Percentiles rank a stretch among this genome's conserved stretches.
phyloP scores from a whole-genome alignment of 1,140 invertebrate genomes.

The Drosophila lini region DNA sequence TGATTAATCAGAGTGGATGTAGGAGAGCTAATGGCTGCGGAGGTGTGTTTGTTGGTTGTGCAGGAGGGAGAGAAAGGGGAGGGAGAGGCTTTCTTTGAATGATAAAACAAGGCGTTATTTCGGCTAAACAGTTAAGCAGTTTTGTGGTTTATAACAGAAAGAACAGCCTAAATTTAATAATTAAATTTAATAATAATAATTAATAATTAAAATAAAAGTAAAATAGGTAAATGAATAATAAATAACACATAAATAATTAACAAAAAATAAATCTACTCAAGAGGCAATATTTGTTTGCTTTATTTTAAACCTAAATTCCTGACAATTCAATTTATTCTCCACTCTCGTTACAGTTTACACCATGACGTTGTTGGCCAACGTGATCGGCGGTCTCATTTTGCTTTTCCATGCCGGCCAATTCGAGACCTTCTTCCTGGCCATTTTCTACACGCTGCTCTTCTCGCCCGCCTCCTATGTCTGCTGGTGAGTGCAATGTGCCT shows the following conservation, averaged over 20 bases:
- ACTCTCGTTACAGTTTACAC: constrained; percentile 90
- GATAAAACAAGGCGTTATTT: background rate
- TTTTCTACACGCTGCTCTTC: constrained; percentile 96
- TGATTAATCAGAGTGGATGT: constrained; percentile 30
- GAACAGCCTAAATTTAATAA: too few relatives aligned
- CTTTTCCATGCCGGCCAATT: constrained; percentile 88
- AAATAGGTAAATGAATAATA: background rate
- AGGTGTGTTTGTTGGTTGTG: constrained; percentile 1
- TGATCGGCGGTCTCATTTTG: constrained; percentile 92
- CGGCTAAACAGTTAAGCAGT: background rate
- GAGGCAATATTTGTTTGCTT: too few relatives aligned
- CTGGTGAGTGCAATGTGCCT: constrained; percentile 90
- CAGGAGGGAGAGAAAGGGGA: background rate
- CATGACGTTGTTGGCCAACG: constrained; percentile 93
- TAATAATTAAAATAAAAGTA: too few relatives aligned
- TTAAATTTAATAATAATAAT: too few relatives aligned
- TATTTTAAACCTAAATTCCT: background rate
- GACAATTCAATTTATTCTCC: background rate
- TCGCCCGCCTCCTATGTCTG: constrained; percentile 99
- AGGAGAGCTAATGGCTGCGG: constrained; percentile 10
- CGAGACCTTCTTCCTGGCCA: constrained; percentile 93
- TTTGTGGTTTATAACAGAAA: background rate
- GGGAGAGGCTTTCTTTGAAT: background rate
- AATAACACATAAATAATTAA: background rate
- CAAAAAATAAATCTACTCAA: too few relatives aligned